Evolutionary conservation across 2,888 invertebrate species (phyloP).

Genomic region (Plebejus melissa): DNA sequence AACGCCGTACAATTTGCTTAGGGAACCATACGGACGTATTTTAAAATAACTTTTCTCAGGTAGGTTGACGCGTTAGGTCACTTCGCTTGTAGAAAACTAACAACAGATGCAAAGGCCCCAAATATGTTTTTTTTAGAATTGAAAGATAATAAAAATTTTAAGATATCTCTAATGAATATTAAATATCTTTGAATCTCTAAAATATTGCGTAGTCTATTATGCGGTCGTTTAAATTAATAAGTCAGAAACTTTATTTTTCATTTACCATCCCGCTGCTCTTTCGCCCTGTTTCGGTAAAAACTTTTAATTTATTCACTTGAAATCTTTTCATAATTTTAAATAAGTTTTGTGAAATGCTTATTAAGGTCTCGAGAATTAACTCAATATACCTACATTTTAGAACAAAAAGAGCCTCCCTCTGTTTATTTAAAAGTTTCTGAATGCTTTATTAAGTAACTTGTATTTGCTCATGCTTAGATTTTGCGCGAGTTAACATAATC

Average conservation of each 20-base stretch:
- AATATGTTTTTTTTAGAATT: neutral
- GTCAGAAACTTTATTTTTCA: constrained; percentile 15
- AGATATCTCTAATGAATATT: neutral
- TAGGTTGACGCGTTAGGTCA: neutral
- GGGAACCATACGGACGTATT: neutral
- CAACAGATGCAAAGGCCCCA: neutral
- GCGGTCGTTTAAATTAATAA: constrained; percentile 1
- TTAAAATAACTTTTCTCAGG: neutral
- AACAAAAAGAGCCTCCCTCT: constrained; percentile 4
- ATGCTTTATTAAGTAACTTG: constrained; percentile 12
- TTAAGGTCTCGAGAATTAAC: neutral
- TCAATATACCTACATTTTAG: neutral
- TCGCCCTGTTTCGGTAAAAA: neutral
- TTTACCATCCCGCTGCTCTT: constrained; percentile 14
- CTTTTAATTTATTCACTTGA: constrained; percentile 23
- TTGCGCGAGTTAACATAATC: neutral
- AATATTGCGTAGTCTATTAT: neutral
- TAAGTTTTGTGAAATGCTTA: constrained; percentile 2
- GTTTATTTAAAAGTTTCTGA: constrained; percentile 23
- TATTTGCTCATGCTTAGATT: neutral
- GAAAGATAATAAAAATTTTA: neutral
- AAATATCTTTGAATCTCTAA: neutral
- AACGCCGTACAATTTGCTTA: no score
- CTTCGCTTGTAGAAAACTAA: neutral
- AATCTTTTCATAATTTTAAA: constrained; percentile 12